Evolutionary conservation across 2,113 vertebrate genomes (phyloP).

Genomic region (Poecile atricapillus): DNA sequence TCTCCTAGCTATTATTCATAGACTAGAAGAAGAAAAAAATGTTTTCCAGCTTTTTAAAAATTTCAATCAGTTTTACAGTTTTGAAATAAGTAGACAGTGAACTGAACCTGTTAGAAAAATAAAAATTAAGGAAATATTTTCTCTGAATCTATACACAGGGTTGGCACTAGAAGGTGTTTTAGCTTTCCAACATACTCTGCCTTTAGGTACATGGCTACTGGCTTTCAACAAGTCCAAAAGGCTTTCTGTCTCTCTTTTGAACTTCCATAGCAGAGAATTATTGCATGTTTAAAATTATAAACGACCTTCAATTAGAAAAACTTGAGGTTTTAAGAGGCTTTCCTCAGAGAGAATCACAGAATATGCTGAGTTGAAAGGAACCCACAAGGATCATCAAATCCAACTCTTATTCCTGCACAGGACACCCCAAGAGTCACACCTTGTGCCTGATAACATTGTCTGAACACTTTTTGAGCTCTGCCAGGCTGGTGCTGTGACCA

Average conservation of each 20-base stretch:
- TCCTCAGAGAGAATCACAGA: not conserved
- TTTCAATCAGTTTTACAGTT: not conserved
- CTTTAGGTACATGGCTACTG: not conserved
- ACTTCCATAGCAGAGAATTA: not conserved
- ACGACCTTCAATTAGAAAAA: not conserved
- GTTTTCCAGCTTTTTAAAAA: not conserved
- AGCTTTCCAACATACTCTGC: not conserved
- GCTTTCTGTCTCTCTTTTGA: not conserved
- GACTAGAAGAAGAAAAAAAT: not conserved
- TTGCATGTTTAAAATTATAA: not conserved
- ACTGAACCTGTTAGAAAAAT: not conserved
- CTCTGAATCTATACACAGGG: not conserved
- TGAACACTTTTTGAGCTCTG: not conserved
- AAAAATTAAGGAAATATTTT: not conserved
- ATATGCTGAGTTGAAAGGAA: not conserved
- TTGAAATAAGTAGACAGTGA: not conserved
- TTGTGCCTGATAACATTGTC: not conserved
- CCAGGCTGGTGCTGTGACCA: not conserved
- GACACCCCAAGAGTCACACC: not conserved
- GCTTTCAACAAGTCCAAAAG: not conserved
- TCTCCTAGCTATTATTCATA: not conserved
- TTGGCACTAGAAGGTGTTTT: not conserved
- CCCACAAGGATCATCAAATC: fast-evolving
- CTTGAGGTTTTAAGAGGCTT: not conserved
- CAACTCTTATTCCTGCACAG: not conserved